phyloP scores from a whole-genome alignment of 2,888 invertebrate genomes.

The Xestia ashworthii region DNA sequence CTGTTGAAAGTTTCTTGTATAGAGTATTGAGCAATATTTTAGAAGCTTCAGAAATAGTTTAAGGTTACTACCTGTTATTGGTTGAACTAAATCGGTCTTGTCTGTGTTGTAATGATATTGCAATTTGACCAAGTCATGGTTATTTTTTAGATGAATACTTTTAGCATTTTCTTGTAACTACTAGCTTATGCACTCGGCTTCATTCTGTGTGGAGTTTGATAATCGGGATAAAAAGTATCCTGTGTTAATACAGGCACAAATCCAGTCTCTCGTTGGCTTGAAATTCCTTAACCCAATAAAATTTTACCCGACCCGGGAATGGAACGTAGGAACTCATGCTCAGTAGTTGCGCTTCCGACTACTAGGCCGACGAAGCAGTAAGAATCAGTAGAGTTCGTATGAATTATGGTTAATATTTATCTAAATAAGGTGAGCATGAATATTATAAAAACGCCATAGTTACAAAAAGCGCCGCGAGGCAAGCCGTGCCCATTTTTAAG shows the following conservation, averaged over 20 bases:
- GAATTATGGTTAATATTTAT: background rate
- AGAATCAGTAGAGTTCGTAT: background rate
- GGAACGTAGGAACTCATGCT: background rate
- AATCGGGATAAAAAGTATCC: no score
- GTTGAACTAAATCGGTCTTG: slow-evolving; percentile 33
- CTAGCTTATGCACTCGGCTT: no score
- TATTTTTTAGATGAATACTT: background rate
- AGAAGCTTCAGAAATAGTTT: slow-evolving; percentile 45
- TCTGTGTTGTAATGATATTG: slow-evolving; percentile 30
- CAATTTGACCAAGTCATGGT: slow-evolving; percentile 17
- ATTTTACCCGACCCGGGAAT: background rate
- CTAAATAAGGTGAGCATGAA: background rate
- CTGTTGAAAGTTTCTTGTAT: slow-evolving; percentile 41
- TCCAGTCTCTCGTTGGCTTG: background rate
- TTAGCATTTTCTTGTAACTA: background rate
- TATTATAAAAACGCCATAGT: background rate
- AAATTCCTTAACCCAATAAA: no score
- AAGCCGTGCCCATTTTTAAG: background rate
- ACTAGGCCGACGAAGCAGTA: background rate
- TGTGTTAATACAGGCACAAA: no score
- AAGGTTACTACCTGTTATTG: slow-evolving; percentile 45
- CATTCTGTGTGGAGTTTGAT: no score
- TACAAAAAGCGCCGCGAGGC: background rate
- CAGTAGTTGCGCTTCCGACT: background rate
- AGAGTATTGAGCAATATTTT: slow-evolving; percentile 44